Conservation (phyloP, 2,888 invertebrate genomes). For the Camponotus fellah region DNA sequence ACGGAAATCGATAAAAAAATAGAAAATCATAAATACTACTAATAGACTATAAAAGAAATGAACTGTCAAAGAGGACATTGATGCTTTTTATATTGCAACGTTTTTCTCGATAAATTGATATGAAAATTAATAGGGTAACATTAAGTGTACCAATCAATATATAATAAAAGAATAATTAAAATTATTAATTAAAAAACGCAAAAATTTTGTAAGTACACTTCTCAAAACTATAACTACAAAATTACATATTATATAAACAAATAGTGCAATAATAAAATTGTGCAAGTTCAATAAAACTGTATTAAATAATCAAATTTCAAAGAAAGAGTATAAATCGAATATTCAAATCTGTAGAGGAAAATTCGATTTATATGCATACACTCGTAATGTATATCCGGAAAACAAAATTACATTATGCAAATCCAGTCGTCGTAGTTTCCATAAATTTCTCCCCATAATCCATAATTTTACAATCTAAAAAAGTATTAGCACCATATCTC, state of each 20-base stretch:
- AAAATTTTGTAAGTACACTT: background rate
- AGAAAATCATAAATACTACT: background rate
- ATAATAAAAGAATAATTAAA: background rate
- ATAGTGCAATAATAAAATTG: background rate
- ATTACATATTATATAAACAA: background rate
- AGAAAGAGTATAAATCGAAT: background rate
- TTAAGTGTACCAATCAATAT: background rate
- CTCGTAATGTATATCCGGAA: background rate
- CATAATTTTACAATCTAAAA: constrained; percentile 38
- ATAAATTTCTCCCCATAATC: constrained; percentile 30
- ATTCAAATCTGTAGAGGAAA: background rate
- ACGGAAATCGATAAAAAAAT: background rate
- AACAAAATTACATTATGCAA: constrained; percentile 39
- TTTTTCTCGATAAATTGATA: background rate
- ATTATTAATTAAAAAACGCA: background rate
- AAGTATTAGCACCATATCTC: constrained; percentile 27
- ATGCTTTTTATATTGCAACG: background rate
- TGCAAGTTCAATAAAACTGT: background rate
- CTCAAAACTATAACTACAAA: too few species aligned
- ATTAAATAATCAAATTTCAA: constrained; percentile 8
- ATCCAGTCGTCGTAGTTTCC: constrained; percentile 21
- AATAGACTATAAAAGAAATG: background rate
- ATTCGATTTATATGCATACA: constrained; percentile 20
- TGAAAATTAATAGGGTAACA: background rate
- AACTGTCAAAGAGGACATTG: background rate